Conservation (phyloP, 2,888 invertebrate species). For the Caenorhabditis imperialis region DNA sequence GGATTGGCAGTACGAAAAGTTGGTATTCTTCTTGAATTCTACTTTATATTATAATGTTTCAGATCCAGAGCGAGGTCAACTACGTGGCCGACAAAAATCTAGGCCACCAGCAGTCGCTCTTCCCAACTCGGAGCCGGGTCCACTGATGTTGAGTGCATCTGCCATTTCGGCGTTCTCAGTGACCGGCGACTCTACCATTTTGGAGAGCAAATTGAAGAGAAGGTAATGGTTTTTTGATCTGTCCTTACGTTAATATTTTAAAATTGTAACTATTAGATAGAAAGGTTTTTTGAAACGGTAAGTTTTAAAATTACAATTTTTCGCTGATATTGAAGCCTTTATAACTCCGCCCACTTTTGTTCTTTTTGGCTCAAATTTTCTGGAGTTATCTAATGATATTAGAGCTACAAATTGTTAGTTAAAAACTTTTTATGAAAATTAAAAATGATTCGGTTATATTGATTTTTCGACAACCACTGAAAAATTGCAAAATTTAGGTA, state of each 20-base stretch:
- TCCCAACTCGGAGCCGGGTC: slow-evolving; percentile 37
- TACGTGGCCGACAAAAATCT: slow-evolving; percentile 28
- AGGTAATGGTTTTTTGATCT: too few species aligned
- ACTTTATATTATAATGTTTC: not conserved
- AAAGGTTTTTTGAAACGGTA: too few species aligned
- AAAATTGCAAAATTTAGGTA: too few species aligned
- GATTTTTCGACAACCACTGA: too few species aligned
- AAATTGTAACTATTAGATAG: too few species aligned
- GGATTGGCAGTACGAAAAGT: slow-evolving; percentile 9
- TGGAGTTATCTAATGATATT: too few species aligned
- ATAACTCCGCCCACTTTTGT: not conserved
- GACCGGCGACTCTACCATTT: slow-evolving; percentile 45
- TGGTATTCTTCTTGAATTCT: too few species aligned
- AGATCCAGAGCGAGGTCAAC: slow-evolving; percentile 38
- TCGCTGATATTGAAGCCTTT: slow-evolving; percentile 6
- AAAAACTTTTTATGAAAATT: too few species aligned
- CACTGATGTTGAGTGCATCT: slow-evolving; percentile 59
- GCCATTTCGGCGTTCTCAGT: slow-evolving; percentile 57
- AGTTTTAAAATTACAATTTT: slow-evolving; percentile 3
- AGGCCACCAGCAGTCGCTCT: slow-evolving; percentile 25
- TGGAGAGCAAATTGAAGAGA: slow-evolving; percentile 66
- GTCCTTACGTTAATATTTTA: too few species aligned
- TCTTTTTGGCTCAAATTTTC: too few species aligned
- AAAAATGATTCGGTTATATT: too few species aligned
- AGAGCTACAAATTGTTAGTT: too few species aligned